A percentile compares a stretch with the other conserved stretches of the same genome.
Evolutionary conservation across 2,888 invertebrate genomes (phyloP).

Genomic region (Schizotus pectinicornis): DNA sequence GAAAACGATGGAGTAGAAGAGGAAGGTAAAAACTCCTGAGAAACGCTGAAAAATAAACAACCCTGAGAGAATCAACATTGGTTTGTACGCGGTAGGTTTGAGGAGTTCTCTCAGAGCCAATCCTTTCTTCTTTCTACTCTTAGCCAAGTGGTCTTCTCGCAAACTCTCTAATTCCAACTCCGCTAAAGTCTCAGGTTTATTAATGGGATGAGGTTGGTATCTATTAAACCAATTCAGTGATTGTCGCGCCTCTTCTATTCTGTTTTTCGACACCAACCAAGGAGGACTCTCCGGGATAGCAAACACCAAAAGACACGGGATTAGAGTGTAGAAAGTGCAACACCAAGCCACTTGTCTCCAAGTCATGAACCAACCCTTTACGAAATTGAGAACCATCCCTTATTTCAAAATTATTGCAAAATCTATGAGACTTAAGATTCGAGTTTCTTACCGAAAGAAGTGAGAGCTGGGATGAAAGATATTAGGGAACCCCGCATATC

Average conservation of each 20-base stretch:
- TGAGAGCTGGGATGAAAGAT: conserved; percentile 62
- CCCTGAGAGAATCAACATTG: conserved; percentile 60
- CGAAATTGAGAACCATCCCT: conserved; percentile 63
- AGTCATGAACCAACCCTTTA: conserved; percentile 60
- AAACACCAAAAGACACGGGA: conserved; percentile 59
- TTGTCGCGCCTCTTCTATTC: conserved; percentile 60
- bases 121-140: conserved; percentile 46
- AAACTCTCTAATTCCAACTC: conserved; percentile 62
- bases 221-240: conserved; percentile 59
- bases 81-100: conserved; percentile 64
- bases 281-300: conserved; percentile 64
- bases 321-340: conserved; percentile 58
- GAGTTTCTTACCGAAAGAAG: conserved; percentile 59
- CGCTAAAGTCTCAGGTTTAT: conserved; percentile 55
- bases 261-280: conserved; percentile 63
- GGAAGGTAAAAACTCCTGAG: conserved; percentile 64
- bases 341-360: conserved; percentile 64
- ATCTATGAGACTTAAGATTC: conserved; percentile 44
- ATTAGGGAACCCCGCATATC: conserved; percentile 64
- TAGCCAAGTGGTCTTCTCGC: conserved; percentile 61
- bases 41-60: conserved; percentile 65
- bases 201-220: conserved; percentile 47
- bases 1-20: conserved; percentile 66
- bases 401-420: conserved; percentile 18
- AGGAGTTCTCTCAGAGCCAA: conserved; percentile 53